Evolutionary conservation across 2,113 vertebrate species (phyloP).

Genomic region (Semnornis frantzii): DNA sequence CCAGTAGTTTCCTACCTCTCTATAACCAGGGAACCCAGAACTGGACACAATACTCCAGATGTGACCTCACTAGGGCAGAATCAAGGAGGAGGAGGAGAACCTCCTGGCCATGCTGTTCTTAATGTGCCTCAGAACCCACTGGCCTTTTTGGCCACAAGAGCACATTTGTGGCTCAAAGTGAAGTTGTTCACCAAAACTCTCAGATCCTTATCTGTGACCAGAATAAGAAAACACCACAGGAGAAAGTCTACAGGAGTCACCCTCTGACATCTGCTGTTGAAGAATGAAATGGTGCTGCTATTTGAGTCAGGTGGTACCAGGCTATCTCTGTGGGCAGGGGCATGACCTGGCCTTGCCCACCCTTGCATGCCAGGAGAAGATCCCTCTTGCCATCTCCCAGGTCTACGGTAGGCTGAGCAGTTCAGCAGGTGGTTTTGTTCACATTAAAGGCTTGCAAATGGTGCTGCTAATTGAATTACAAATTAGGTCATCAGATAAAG

Average conservation of each 20-base stretch:
- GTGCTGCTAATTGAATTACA: constrained; percentile 67
- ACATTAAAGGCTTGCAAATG: constrained; percentile 43
- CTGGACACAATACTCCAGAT: no score
- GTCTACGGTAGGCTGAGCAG: neutral
- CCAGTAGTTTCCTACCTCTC: no score
- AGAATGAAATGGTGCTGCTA: neutral
- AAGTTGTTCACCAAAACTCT: no score
- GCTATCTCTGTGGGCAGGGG: neutral
- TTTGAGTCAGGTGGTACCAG: neutral
- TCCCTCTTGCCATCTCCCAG: neutral
- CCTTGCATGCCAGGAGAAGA: neutral
- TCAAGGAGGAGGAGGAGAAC: no score
- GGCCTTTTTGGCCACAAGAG: no score
- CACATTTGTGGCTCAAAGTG: no score
- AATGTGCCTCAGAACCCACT: no score
- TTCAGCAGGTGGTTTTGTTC: constrained; percentile 40
- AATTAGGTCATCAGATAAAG: constrained; percentile 62
- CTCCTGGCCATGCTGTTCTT: no score
- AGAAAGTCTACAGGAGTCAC: neutral
- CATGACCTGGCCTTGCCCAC: fast-evolving
- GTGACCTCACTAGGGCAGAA: no score
- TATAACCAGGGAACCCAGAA: no score
- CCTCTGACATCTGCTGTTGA: neutral
- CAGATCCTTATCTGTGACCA: neutral
- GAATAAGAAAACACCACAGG: neutral